These are phyloP conservation scores for Isotomurus palustris DNA, from an alignment of 2,888 invertebrate genomes.

Conservation along the genomic window DNA sequence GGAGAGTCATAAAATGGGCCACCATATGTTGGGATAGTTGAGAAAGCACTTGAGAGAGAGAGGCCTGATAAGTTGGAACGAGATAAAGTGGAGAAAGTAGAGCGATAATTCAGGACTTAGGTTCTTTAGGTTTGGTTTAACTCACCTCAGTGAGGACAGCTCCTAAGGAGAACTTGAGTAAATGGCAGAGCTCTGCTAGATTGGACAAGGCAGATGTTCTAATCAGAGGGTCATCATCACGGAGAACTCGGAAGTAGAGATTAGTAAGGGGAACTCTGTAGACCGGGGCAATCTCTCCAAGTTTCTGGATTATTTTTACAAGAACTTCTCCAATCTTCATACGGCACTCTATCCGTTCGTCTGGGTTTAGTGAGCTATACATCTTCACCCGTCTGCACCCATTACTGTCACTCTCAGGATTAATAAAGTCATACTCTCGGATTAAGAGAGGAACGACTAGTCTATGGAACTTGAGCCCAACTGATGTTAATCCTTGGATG, in stretches of 20 bases:
- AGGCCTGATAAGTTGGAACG: too few species aligned
- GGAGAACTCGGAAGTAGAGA: constrained; percentile 64
- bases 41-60: too few species aligned
- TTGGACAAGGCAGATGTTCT: constrained; percentile 78
- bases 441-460: constrained; percentile 64
- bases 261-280: constrained; percentile 67
- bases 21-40: too few species aligned
- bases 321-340: constrained; percentile 78
- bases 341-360: constrained; percentile 52
- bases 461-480: constrained; percentile 64
- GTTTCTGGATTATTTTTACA: constrained; percentile 63
- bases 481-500: constrained; percentile 67
- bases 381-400: background rate
- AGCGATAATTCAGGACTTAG: too few species aligned
- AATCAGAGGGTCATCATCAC: constrained; percentile 67
- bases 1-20: too few species aligned
- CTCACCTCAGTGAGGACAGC: constrained; percentile 67
- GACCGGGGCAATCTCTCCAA: constrained; percentile 67
- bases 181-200: constrained; percentile 71
- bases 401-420: constrained; percentile 47
- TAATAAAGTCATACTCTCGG: constrained; percentile 57
- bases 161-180: constrained; percentile 69
- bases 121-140: too few species aligned
- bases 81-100: too few species aligned
- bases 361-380: constrained; percentile 10